Evolutionary conservation across 2,113 vertebrate species (phyloP), one percentile per base, ranked within the genome.

Genomic region (Ceyx cyanopectus): DNA sequence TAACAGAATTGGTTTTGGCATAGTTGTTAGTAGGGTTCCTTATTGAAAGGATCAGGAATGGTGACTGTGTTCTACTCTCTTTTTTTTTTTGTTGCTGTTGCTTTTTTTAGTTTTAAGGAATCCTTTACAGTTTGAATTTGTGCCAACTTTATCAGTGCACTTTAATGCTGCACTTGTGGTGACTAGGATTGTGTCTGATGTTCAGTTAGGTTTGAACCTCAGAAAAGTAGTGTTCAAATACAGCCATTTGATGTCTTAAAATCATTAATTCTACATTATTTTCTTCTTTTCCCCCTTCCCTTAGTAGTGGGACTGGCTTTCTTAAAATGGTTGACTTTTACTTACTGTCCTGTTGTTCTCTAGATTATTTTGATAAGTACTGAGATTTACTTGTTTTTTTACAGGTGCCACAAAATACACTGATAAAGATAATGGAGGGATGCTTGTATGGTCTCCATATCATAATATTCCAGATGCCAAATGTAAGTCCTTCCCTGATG

Each of bases 381-480:
- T 98, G 43, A 93, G 76, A 66, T 63, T 69, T 66, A 57, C 58
- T 40, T 82, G 65, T 96, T 97, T 97, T 90, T 37, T 97, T 94
- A n/a, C 70, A 99, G 99, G 99, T 96, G 98, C 98, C 82, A 98
- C 98, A 61, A 99, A 99, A 92, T 99, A 99, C 73, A 98, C 97
- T 24, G 99, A 99, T 68, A 99, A 99, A 97, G 99, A 99, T 97
- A 98, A 98, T 92, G 99, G 99, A 67, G 99, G 99, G 57, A 99
- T 99, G 99, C 96, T 99, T 96, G 99, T 99, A 57, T 99, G 99
- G 99, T 99, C 99, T 93, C 99, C 99, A 1, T 98, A 98, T 96
- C 99, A 99, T 96, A 98, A 85, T 95, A 98, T 99, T 94, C 92
- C 98, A 3, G 99, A 99, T 96, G 94, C 98, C 77, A 99, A 99